A percentile compares a stretch with the other conserved stretches of the same genome.
Conservation (phyloP, 2,113 vertebrate genomes). For the Pteruthius melanotis region DNA sequence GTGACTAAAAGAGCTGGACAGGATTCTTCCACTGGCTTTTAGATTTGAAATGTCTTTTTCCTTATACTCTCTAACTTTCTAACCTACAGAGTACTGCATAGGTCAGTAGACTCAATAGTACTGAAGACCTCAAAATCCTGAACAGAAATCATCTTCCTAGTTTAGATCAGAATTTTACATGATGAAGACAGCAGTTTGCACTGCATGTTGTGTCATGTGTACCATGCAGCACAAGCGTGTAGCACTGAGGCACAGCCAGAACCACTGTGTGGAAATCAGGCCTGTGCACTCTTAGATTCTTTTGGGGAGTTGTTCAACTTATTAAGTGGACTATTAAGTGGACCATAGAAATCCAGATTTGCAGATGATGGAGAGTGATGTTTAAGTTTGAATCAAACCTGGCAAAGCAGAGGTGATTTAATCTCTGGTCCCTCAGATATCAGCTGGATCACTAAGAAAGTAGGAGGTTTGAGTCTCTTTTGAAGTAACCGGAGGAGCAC, state of each 20-base stretch:
- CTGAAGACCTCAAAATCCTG: not conserved
- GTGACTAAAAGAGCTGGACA: not conserved
- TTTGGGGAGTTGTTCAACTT: not conserved
- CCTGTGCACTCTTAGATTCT: not conserved
- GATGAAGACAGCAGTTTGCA: not conserved
- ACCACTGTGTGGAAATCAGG: not conserved
- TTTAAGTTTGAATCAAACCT: not conserved
- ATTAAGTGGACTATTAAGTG: not conserved
- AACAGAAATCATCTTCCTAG: not conserved
- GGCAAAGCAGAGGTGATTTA: not conserved
- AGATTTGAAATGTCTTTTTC: not conserved
- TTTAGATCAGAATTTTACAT: not conserved
- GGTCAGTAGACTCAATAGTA: not conserved
- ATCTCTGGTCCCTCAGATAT: not conserved
- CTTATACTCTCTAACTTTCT: not conserved
- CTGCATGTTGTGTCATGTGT: not conserved
- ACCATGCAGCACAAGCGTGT: rapidly evolving
- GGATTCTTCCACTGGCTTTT: not conserved
- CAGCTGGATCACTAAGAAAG: not conserved
- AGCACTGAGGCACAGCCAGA: not conserved
- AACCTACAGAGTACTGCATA: not conserved
- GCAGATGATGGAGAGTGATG: not conserved
- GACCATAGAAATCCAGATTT: not conserved
- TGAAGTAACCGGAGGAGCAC: not conserved
- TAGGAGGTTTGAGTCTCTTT: not conserved